These are phyloP conservation scores for Neopipo cinnamomea DNA, from an alignment of 2,113 vertebrate species.

Conservation along the genomic window DNA sequence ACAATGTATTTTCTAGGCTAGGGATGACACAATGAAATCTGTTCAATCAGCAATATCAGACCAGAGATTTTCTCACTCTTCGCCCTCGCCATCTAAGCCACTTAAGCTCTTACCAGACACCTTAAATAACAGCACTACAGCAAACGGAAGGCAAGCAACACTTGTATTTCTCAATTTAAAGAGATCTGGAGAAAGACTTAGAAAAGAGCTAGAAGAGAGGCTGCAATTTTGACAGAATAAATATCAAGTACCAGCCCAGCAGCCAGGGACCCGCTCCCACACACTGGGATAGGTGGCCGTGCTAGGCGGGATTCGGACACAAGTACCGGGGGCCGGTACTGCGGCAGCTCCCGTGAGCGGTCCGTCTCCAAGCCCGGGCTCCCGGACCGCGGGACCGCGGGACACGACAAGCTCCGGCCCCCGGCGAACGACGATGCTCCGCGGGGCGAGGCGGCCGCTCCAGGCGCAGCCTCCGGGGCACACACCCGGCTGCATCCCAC, in stretches of 20 bases:
- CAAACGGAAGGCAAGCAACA: neutral
- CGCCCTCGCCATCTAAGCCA: neutral
- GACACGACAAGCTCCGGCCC: neutral
- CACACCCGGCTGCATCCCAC: neutral
- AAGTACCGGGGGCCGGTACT: neutral
- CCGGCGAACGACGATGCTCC: neutral
- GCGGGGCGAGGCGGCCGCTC: neutral
- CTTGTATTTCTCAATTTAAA: neutral
- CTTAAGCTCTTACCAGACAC: neutral
- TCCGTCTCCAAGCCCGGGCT: neutral
- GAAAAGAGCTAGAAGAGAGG: neutral
- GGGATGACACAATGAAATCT: neutral
- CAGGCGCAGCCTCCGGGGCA: neutral
- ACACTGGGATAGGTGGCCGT: neutral
- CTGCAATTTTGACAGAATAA: fast-evolving
- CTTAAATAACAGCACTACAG: neutral
- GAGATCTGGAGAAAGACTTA: neutral
- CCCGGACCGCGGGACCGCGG: neutral
- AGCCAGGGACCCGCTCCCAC: fast-evolving
- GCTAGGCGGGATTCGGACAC: neutral
- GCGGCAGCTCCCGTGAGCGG: neutral
- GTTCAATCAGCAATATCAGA: neutral
- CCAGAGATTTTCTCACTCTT: neutral
- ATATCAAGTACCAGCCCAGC: fast-evolving
- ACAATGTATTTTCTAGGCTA: neutral